Percentiles rank a stretch among this genome's conserved stretches.
These are phyloP conservation scores for Trachymyrmex cornetzi DNA, from an alignment of 1,140 invertebrate genomes.

Conservation along the genomic window DNA sequence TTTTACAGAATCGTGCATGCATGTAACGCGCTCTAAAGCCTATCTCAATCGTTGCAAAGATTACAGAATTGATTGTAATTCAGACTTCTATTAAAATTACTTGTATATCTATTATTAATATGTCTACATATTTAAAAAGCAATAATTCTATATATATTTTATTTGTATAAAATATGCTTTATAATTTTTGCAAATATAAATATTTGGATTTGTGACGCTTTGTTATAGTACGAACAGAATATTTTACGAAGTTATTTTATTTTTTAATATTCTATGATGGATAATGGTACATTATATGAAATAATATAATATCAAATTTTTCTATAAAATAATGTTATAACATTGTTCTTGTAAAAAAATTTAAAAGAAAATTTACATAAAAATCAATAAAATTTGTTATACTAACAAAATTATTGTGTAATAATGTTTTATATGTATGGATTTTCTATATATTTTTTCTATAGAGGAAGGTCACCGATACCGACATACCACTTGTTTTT, in stretches of 20 bases:
- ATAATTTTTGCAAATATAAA: neutral
- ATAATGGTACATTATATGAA: neutral
- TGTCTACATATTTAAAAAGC: neutral
- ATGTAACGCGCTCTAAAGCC: neutral
- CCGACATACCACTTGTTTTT: no score
- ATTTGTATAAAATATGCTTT: slow-evolving; percentile 1
- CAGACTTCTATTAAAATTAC: neutral
- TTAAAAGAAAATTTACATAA: neutral
- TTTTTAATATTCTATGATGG: neutral
- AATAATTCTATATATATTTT: neutral
- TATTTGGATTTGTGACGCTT: neutral
- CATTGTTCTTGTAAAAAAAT: neutral
- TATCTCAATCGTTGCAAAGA: neutral
- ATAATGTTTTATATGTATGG: neutral
- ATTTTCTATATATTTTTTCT: neutral
- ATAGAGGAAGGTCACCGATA: no score
- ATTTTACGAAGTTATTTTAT: slow-evolving; percentile 9
- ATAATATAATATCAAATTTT: neutral
- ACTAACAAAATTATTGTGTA: neutral
- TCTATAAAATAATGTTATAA: neutral
- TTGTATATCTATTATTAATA: no score
- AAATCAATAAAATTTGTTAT: slow-evolving; percentile 10
- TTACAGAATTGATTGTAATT: slow-evolving; percentile 3
- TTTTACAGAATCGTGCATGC: slow-evolving; percentile 15
- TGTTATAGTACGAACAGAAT: neutral